Evolutionary conservation across 1,140 invertebrate species (phyloP), one percentile per base, ranked within the genome.

Genomic region (Polypedilum pembai): DNA sequence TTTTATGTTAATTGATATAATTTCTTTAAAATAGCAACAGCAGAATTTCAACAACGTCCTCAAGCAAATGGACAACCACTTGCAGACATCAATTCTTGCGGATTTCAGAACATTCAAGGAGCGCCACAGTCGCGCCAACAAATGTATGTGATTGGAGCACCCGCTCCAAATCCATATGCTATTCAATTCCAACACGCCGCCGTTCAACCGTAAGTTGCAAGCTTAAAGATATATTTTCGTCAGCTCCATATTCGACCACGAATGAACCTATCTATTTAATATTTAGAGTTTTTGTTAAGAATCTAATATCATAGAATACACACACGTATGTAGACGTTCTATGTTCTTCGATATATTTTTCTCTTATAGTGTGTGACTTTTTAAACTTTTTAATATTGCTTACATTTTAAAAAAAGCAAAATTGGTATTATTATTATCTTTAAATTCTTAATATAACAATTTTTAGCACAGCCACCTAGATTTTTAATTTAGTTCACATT

Each of bases 31-130:
- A 33, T 3, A 33, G 24, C 24, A 33, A 33, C 24, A 33, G 24
- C 24, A 69, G 65, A 69, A 20, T 69, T 69, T 18, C 65, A 69
- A 21, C 65, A 69, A 20, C 3, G 65, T 18, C 65, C 65, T 10
- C 65, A 69, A 20, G 15, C 17, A 8, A 69, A 69, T 69, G 20
- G 8, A 18, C 17, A 21, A 20, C 8, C 45, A 2, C 1, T 69
- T 8, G 8, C 65, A 10, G 65, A 69, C 8, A 69, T 66, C 74
- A 69, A 69, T 74, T 12, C 74, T 8, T 74, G 74, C 17, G 65
- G 63, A 12, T 74, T 24, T 69, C 74, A 74, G 21, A 74, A 40
- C 45, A 74, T 74, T 8, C 15, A 41, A 56, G 45, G 45, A 12
- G 45, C 12, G 10, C 65, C 21, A 1, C 63, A 45, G 8, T 12